Percentiles rank a stretch among this genome's conserved stretches.
phyloP scores from a whole-genome alignment of 30 jellyfish, hydroid and myxozoan species.

The Phacellophora camtschatica region DNA sequence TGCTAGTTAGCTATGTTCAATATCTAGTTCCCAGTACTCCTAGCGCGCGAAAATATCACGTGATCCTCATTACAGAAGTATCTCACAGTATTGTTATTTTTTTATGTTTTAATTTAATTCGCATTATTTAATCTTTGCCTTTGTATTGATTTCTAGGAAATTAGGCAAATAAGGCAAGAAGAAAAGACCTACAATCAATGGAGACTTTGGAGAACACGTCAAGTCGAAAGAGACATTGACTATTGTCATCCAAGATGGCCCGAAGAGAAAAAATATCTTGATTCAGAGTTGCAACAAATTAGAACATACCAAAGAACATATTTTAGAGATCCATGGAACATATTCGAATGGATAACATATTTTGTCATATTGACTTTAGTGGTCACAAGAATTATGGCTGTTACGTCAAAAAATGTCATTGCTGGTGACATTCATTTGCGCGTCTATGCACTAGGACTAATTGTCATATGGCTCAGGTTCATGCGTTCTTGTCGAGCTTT shows the following conservation, averaged over 20 bases:
- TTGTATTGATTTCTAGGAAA: conserved; percentile 53
- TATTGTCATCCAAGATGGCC: conserved; percentile 99
- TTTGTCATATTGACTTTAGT: conserved; percentile 81
- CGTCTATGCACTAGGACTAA: conserved; percentile 88
- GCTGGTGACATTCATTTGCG: conserved; percentile 91
- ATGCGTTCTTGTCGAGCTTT: conserved; percentile 99
- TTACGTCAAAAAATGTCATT: conserved; percentile 46
- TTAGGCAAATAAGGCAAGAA: conserved; percentile 81
- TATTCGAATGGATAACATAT: conserved; percentile 97
- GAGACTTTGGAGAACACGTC: conserved; percentile 98
- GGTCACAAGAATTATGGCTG: conserved; percentile 89
- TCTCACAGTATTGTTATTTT: no score
- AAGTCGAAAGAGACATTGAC: conserved; percentile 92
- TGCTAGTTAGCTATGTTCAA: no score
- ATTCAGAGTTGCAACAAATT: conserved; percentile 93
- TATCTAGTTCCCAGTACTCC: no score
- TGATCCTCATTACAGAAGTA: no score
- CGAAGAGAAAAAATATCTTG: conserved; percentile 92
- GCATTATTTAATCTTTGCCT: not conserved
- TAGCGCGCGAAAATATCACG: no score
- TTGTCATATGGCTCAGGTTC: conserved; percentile 94
- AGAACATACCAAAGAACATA: conserved; percentile 97
- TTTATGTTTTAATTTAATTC: not conserved
- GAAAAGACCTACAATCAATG: conserved; percentile 90
- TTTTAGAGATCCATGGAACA: conserved; percentile 98